phyloP scores from a whole-genome alignment of 2,113 vertebrate species.

The Scophthalmus maximus region DNA sequence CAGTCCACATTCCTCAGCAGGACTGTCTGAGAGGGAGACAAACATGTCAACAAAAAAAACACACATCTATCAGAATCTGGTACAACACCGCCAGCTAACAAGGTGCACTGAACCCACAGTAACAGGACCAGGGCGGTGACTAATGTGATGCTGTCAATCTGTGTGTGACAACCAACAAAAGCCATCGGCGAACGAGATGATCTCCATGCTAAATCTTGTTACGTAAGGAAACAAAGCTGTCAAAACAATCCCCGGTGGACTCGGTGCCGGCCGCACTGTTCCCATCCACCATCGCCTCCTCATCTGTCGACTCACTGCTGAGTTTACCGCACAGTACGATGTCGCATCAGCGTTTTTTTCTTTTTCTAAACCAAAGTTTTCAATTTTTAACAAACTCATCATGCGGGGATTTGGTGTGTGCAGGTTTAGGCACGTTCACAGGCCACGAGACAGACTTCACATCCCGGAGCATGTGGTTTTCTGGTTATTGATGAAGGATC shows the following conservation, averaged over 20 bases:
- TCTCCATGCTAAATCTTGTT: conserved; percentile 47
- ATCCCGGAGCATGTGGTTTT: background rate
- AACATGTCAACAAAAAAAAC: conserved; percentile 28
- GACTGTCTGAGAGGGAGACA: conserved; percentile 86
- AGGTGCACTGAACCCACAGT: conserved; percentile 46
- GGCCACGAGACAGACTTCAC: background rate
- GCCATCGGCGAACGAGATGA: conserved; percentile 31
- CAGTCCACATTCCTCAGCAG: conserved; percentile 94
- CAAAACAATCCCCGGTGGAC: conserved; percentile 60
- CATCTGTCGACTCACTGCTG: conserved; percentile 44
- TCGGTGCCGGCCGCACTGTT: conserved; percentile 31
- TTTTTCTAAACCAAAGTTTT: too few relatives aligned
- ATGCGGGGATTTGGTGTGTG: background rate
- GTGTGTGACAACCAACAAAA: conserved; percentile 47
- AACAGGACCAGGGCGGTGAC: conserved; percentile 33
- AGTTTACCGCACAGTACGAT: background rate
- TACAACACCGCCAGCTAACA: conserved; percentile 33
- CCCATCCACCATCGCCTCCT: conserved; percentile 41
- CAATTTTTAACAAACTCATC: background rate
- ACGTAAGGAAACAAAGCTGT: conserved; percentile 58
- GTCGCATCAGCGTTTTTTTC: conserved; percentile 5
- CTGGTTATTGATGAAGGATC: conserved; percentile 14
- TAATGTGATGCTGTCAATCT: conserved; percentile 60
- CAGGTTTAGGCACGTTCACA: background rate
- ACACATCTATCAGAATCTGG: conserved; percentile 24